phyloP scores from a whole-genome alignment of 2,113 vertebrate species.

The Girardinichthys multiradiatus region DNA sequence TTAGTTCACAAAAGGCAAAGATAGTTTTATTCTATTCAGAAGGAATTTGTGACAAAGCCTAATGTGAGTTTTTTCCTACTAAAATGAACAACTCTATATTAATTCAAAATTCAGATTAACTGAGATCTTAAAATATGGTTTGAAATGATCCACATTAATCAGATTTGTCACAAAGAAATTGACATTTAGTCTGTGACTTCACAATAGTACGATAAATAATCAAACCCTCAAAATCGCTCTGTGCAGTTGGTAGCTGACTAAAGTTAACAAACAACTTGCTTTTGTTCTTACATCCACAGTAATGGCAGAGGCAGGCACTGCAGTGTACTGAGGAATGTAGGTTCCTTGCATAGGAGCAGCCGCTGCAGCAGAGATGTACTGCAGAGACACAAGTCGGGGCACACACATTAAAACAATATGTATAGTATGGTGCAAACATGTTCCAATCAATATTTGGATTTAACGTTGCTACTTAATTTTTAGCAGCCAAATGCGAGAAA shows the following conservation, averaged over 20 bases:
- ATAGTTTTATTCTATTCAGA: background rate
- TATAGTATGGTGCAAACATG: background rate
- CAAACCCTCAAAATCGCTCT: background rate
- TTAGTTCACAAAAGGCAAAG: too few relatives aligned
- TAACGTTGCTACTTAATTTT: background rate
- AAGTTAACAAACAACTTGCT: background rate
- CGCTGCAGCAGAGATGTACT: conserved; percentile 98
- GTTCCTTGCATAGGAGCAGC: conserved; percentile 99
- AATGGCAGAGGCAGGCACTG: conserved; percentile 99
- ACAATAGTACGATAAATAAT: background rate
- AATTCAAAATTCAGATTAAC: background rate
- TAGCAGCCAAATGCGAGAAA: background rate
- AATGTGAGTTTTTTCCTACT: background rate
- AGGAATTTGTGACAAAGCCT: background rate
- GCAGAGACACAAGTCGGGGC: conserved; percentile 56
- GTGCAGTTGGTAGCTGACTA: background rate
- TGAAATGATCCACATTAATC: background rate
- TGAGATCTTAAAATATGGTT: background rate
- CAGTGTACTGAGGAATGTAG: conserved; percentile 99
- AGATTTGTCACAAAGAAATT: background rate
- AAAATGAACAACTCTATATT: background rate
- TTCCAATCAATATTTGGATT: background rate
- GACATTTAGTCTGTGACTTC: background rate
- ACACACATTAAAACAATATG: conserved; percentile 3
- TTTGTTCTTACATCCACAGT: conserved; percentile 93